A percentile compares a stretch with the other conserved stretches of the same genome.
Conservation (phyloP, 2,113 vertebrate species). For the Cebus imitator region DNA sequence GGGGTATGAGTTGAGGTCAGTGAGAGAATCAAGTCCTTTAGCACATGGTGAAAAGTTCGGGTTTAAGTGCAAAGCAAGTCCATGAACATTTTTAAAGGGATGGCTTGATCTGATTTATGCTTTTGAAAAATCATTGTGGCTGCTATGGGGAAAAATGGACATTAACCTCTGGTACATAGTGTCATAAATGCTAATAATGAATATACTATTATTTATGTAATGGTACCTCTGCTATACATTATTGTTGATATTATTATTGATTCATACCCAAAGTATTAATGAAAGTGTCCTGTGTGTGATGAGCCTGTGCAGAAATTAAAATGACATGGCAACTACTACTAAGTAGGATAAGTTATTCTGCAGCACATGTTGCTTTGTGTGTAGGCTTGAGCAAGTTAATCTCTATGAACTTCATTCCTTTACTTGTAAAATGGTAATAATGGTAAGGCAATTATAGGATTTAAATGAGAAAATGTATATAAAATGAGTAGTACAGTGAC, state of each 20-base stretch:
- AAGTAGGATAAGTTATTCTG: background rate
- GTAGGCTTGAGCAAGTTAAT: conserved; percentile 29
- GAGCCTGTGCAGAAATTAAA: conserved; percentile 15
- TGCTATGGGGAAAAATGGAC: background rate
- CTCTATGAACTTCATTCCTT: conserved; percentile 37
- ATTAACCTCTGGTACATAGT: background rate
- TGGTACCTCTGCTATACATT: background rate
- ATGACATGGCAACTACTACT: background rate
- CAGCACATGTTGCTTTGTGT: background rate
- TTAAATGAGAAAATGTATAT: conserved; percentile 46
- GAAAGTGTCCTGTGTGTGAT: background rate
- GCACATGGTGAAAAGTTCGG: background rate
- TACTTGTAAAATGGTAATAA: conserved; percentile 18
- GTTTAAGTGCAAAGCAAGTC: background rate
- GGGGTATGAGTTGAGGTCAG: background rate
- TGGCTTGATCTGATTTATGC: background rate
- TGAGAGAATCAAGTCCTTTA: background rate
- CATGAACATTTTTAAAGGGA: background rate
- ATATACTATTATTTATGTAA: background rate
- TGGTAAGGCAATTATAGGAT: background rate
- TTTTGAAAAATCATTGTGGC: background rate
- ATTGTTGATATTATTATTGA: background rate
- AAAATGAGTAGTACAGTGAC: background rate
- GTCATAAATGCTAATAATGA: background rate
- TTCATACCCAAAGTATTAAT: background rate